Evolutionary conservation across 1,140 invertebrate genomes (phyloP).

Genomic region (Schlechtendalia chinensis): DNA sequence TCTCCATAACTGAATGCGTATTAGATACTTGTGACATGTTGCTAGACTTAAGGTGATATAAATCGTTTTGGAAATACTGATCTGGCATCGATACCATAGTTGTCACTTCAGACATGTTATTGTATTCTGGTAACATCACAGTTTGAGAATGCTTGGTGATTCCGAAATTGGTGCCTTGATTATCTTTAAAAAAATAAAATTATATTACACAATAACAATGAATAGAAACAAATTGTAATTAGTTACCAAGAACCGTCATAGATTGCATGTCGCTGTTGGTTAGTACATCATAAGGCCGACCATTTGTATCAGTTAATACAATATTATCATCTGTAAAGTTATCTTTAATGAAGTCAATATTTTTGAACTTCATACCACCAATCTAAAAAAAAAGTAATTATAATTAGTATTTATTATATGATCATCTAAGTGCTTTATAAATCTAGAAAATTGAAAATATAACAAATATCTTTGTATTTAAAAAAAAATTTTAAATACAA

Average conservation of each 20-base stretch:
- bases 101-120: slow-evolving; percentile 21
- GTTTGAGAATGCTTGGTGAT: slow-evolving; percentile 34
- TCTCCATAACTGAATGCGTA: slow-evolving; percentile 34
- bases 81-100: slow-evolving; percentile 38
- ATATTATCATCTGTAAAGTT: slow-evolving; percentile 35
- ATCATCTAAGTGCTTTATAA: background rate
- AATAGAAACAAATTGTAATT: background rate
- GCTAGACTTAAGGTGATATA: slow-evolving; percentile 27
- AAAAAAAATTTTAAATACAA: no score
- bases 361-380: slow-evolving; percentile 44
- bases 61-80: slow-evolving; percentile 43
- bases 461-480: background rate
- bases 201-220: background rate
- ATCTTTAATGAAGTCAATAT: slow-evolving; percentile 46
- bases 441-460: background rate
- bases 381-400: slow-evolving; percentile 33
- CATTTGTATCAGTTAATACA: slow-evolving; percentile 41
- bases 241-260: slow-evolving; percentile 34
- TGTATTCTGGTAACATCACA: slow-evolving; percentile 32
- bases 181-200: slow-evolving; percentile 19
- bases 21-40: slow-evolving; percentile 29
- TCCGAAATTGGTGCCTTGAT: slow-evolving; percentile 19
- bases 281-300: slow-evolving; percentile 20
- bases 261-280: slow-evolving; percentile 28
- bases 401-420: background rate